phyloP scores from a whole-genome alignment of 2,797 vertebrate species.

The Pangasius sanitwongsei region DNA sequence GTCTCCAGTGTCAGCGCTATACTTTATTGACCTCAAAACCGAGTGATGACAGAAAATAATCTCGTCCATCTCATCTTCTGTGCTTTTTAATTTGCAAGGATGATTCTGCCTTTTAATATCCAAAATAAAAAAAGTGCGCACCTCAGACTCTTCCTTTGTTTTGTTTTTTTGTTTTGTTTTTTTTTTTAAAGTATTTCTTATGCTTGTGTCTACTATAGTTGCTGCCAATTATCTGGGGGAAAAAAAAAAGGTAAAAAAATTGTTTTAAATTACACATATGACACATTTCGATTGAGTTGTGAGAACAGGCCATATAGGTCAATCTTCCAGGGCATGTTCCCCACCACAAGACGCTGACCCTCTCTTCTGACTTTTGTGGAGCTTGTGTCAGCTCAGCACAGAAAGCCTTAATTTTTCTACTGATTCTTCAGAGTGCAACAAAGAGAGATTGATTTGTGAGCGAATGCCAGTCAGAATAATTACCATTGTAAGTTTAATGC shows the following conservation, averaged over 20 bases:
- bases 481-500: constrained; percentile 29
- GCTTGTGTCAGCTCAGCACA: neutral
- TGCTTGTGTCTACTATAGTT: neutral
- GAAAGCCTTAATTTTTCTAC: constrained; percentile 5
- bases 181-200: neutral
- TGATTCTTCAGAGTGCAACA: constrained; percentile 18
- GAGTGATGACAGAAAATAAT: neutral
- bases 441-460: constrained; percentile 31
- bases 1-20: neutral
- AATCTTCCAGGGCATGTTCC: neutral
- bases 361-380: neutral
- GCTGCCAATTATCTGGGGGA: neutral
- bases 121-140: neutral
- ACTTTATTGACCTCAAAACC: neutral
- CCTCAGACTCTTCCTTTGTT: neutral
- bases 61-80: neutral
- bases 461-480: constrained; percentile 35
- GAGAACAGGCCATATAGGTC: neutral
- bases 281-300: neutral
- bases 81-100: neutral
- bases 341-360: neutral
- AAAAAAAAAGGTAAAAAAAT: neutral
- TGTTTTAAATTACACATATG: neutral
- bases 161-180: too few species aligned
- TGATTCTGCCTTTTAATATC: neutral